A percentile compares a stretch with the other conserved stretches of the same genome.
Conservation (phyloP, 2,888 invertebrate species). For the Peribatodes rhomboidaria region DNA sequence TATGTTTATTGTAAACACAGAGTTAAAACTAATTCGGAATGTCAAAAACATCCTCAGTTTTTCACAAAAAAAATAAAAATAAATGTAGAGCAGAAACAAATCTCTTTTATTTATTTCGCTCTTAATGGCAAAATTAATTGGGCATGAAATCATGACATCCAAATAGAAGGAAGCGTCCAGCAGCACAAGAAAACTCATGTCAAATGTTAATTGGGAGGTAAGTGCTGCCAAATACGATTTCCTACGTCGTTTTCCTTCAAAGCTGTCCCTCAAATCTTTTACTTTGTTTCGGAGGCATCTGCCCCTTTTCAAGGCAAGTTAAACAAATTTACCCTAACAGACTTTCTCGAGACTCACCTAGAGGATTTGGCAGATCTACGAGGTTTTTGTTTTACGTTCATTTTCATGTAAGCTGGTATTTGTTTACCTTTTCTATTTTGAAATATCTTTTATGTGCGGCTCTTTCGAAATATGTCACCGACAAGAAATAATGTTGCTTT, state of each 20-base stretch:
- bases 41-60: slow-evolving; percentile 10
- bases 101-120: slow-evolving; percentile 22
- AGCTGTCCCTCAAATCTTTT: slow-evolving; percentile 74
- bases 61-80: slow-evolving; percentile 14
- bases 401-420: slow-evolving; percentile 56
- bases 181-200: slow-evolving; percentile 50
- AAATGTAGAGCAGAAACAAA: slow-evolving; percentile 23
- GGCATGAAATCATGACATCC: slow-evolving; percentile 39
- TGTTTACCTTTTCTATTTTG: slow-evolving; percentile 43
- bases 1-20: not conserved
- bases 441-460: slow-evolving; percentile 24
- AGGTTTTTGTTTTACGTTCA: slow-evolving; percentile 75
- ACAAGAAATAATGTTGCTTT: not conserved
- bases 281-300: slow-evolving; percentile 67
- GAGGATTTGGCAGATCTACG: slow-evolving; percentile 78
- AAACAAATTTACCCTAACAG: slow-evolving; percentile 82
- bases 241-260: slow-evolving; percentile 64
- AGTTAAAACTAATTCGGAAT: slow-evolving; percentile 11
- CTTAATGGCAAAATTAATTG: slow-evolving; percentile 33
- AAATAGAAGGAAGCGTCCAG: slow-evolving; percentile 31
- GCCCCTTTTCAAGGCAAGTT: slow-evolving; percentile 79
- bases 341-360: slow-evolving; percentile 76
- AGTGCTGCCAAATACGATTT: slow-evolving; percentile 71
- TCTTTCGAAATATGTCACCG: not conserved
- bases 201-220: slow-evolving; percentile 73